Conservation (phyloP, 2,797 vertebrate species). For the Spheniscus humboldti region DNA sequence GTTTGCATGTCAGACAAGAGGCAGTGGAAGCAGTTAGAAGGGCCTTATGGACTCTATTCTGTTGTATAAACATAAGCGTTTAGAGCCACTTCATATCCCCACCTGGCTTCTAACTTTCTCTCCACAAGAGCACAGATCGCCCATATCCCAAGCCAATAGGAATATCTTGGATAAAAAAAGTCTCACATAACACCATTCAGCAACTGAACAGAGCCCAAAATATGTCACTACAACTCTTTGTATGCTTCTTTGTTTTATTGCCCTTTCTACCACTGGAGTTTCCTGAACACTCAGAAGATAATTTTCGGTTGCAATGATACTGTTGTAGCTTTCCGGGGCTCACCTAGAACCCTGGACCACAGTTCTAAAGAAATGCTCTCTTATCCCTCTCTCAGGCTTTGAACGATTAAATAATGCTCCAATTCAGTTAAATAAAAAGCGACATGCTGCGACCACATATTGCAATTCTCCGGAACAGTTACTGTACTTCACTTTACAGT, state of each 20-base stretch:
- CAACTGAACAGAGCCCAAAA: background rate
- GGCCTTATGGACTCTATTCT: background rate
- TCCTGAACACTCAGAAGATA: background rate
- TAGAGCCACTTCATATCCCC: background rate
- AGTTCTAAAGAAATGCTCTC: background rate
- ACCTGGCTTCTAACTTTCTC: background rate
- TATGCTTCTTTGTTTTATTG: background rate
- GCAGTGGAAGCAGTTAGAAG: background rate
- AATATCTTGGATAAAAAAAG: background rate
- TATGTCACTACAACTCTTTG: background rate
- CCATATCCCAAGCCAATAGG: background rate
- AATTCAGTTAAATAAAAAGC: background rate
- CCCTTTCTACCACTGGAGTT: background rate
- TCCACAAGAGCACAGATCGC: background rate
- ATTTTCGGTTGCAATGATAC: background rate
- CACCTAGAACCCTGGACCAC: background rate
- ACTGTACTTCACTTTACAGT: background rate
- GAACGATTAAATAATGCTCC: background rate
- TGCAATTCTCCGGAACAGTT: background rate
- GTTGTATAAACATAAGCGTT: background rate
- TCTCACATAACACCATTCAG: background rate
- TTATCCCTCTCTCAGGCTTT: background rate
- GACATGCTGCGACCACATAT: background rate
- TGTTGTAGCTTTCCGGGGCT: background rate
- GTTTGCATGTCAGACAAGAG: background rate